phyloP scores from a whole-genome alignment of 2,113 vertebrate species.

The Pampusana beccarii region DNA sequence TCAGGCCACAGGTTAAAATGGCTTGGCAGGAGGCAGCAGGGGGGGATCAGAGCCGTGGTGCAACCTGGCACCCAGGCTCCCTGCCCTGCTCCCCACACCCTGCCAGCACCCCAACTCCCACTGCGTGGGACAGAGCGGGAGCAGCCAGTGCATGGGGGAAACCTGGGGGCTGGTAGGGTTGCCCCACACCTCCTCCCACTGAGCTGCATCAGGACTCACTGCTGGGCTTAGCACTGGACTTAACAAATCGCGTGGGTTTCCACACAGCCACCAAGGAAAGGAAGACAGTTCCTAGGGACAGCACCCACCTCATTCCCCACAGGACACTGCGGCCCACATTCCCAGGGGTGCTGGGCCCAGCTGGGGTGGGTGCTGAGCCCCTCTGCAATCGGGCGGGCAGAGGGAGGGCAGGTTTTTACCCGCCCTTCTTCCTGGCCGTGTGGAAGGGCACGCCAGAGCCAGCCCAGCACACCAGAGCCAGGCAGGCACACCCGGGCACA shows the following conservation, averaged over 20 bases:
- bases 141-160: not conserved
- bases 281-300: not conserved
- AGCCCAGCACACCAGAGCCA: not conserved
- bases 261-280: not conserved
- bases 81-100: not conserved
- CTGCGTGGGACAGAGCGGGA: not conserved
- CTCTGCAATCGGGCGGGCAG: not conserved
- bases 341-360: not conserved
- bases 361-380: not conserved
- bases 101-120: not conserved
- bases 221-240: not conserved
- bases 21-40: not conserved
- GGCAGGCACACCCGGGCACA: not conserved
- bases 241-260: no score
- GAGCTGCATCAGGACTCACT: not conserved
- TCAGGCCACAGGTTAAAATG: not conserved
- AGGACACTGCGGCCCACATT: not conserved
- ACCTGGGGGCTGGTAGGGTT: not conserved
- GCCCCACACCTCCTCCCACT: not conserved
- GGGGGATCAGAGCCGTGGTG: not conserved
- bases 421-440: not conserved
- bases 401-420: not conserved
- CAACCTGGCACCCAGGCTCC: not conserved
- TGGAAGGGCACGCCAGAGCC: not conserved
- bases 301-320: not conserved